Evolutionary conservation across 2,113 vertebrate genomes (phyloP), one percentile per base, ranked within the genome.

Genomic region (Clarias gariepinus): DNA sequence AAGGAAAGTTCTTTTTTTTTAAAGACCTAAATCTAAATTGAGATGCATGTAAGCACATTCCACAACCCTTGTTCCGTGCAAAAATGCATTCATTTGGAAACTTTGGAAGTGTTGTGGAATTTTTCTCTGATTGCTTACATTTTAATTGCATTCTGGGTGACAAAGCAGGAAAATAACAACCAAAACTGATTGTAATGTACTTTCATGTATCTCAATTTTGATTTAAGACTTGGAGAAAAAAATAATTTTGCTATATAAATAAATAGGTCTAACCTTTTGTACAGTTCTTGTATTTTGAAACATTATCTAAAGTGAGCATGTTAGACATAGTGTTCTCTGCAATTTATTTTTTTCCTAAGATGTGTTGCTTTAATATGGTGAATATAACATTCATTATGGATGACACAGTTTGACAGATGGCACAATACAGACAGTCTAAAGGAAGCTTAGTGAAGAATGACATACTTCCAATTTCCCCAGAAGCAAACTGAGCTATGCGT

Each of bases 371-470:
- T 58, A 36, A 80, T 58, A 60, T 60, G 19, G 19, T 21, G 55
- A 30, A 80, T 60, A 60, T 58, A 58, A 58, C 52, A 60, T 73
- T 84, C 25, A 25, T 30, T 58, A 74, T 60, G 53, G 25, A 84
- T 74, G 28, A 60, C 25, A 74, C 55, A 86, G 77, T 71, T 71
- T 47, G 36, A 66, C 85, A 86, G 76, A 80, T 86, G 84, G 63
- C 30, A 53, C 21, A 80, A 76, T 79, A 69, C 36, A 69, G 52
- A n/a, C 25, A 63, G 16, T 66, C 76, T 23, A 28, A 80, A 81
- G 33, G 69, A 86, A 86, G 47, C 76, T 86, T 55, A 57, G 66
- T 68, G 23, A 53, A 69, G 73, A 85, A 85, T 58, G 60, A 80
- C 76, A 79, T 57, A 61, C 76, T 77, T 85, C 76, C 74, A 66